Evolutionary conservation across 2,888 invertebrate species (phyloP), one percentile per base, ranked within the genome.

Genomic region (Ceriagrion tenellum): DNA sequence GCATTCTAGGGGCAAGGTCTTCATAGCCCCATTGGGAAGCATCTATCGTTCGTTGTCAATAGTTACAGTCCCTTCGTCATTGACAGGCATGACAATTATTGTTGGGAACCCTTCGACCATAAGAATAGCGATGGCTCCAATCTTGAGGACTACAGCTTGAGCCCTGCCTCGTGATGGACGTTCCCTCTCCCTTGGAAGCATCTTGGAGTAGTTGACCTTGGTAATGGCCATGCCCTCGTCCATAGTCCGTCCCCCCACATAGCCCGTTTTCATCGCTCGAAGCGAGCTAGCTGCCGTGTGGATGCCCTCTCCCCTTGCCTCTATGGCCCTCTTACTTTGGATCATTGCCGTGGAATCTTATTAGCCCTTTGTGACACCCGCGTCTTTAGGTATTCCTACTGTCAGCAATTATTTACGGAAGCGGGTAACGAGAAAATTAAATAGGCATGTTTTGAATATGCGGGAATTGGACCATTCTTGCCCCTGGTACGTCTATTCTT

Each of bases 191-290:
- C 6, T 93, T 74, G 93, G 93, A 74, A 93, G 93, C 93, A 74
- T 93, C 93, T 47, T 47, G 93, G 69, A 93, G 93, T 93, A 93
- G 93, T 93, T 93, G 93, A 69, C 93, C 93, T 93, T 93, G 93
- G 93, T 93, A 93, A 93, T 93, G 93, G 93, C 93, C 93, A 93
- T 93, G 93, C 93, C 93, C 93, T 69, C 93, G 0, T 40, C 63
- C 40, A 35, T 81, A 26, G 35, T 81, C 35, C 26, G 30, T 16
- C 26, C 18, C 13, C 35, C 81, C 35, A 35, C 69, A 69, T 69
- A 69, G 26, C 69, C 69, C 81, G 81, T 35, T 81, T 81, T 81
- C 81, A 35, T 35, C 81, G 81, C 81, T 18, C 81, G 16, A 81
- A 30, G 35, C 30, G n/a, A 69, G 69, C 69, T 59, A 47, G 59